phyloP scores from a whole-genome alignment of 2,797 vertebrate genomes.

The Arremon brunneinucha region DNA sequence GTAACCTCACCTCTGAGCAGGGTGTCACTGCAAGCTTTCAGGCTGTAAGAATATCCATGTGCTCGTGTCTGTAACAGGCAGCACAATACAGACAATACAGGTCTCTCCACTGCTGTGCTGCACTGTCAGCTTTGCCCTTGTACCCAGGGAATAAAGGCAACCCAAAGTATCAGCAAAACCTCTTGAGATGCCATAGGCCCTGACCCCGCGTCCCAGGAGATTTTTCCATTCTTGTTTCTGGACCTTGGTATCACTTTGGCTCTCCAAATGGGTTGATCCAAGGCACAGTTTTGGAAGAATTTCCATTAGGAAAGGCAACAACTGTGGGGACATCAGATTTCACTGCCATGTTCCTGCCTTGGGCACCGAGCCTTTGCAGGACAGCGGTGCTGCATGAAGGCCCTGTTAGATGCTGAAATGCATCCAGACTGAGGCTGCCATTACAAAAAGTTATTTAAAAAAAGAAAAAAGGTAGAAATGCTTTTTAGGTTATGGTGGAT shows the following conservation, averaged over 20 bases:
- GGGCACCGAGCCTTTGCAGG: neutral
- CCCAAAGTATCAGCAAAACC: neutral
- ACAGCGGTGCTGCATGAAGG: neutral
- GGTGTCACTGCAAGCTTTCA: neutral
- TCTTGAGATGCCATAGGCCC: neutral
- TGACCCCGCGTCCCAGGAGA: neutral
- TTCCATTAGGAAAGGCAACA: neutral
- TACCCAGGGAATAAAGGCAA: neutral
- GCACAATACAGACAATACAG: neutral
- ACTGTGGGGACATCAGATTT: neutral
- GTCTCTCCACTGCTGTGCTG: neutral
- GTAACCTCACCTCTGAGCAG: fast-evolving
- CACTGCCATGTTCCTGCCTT: neutral
- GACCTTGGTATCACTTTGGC: neutral
- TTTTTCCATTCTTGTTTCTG: neutral
- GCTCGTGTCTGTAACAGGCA: neutral
- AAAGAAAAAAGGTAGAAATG: neutral
- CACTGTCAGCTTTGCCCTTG: neutral
- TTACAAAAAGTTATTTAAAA: neutral
- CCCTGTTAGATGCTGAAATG: neutral
- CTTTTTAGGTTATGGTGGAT: neutral
- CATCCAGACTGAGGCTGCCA: neutral
- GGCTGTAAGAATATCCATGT: neutral
- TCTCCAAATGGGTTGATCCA: neutral
- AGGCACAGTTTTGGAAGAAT: neutral